Percentiles rank a stretch among this genome's conserved stretches.
These are phyloP conservation scores for Piscicola geometra DNA, from an alignment of 2,888 invertebrate genomes.

Conservation along the genomic window DNA sequence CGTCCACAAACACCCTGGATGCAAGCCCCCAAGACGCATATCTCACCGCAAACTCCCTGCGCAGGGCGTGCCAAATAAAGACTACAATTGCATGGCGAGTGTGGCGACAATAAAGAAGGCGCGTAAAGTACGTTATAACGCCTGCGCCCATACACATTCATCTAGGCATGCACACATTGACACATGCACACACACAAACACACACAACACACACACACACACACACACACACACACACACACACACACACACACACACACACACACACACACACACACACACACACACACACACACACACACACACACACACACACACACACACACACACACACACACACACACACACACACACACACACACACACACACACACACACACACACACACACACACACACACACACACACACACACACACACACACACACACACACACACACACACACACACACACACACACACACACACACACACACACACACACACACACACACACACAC, in stretches of 20 bases:
- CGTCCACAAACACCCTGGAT: too few relatives aligned
- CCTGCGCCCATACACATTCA: too few relatives aligned
- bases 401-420: conserved; percentile 19
- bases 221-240: conserved; percentile 19
- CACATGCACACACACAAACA: background rate
- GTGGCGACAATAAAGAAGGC: too few relatives aligned
- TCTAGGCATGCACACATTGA: too few relatives aligned
- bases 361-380: conserved; percentile 19
- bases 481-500: conserved; percentile 19
- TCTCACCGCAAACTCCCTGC: too few relatives aligned
- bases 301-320: conserved; percentile 19
- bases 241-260: conserved; percentile 23
- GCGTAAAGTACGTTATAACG: too few relatives aligned
- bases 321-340: conserved; percentile 19
- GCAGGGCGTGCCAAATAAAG: too few relatives aligned
- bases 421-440: conserved; percentile 19
- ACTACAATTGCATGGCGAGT: too few relatives aligned
- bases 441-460: conserved; percentile 19
- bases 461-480: conserved; percentile 19
- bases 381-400: conserved; percentile 19
- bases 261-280: conserved; percentile 19
- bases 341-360: conserved; percentile 19
- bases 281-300: conserved; percentile 19
- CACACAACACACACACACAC: conserved; percentile 15
- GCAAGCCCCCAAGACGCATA: too few relatives aligned